Evolutionary conservation across 1,140 invertebrate genomes (phyloP), one percentile per base, ranked within the genome.

Genomic region (Gryon sp.): DNA sequence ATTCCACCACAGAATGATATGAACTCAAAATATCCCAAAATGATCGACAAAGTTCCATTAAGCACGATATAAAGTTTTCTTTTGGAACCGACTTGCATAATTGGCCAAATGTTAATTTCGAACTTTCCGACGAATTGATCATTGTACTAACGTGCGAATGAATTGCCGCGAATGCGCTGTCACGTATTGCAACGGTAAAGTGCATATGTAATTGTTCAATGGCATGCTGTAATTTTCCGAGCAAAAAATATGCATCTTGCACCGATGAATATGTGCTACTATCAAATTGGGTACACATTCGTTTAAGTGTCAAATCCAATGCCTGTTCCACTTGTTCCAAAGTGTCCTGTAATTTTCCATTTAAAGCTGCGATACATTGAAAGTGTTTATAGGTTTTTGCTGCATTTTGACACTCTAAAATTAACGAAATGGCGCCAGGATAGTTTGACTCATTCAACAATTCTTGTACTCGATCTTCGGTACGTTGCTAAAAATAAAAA

Each of bases 131-230:
- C 24, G 91, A n/a, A n/a, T n/a, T n/a, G n/a, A n/a, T n/a, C n/a
- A n/a, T n/a, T n/a, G n/a, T n/a, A n/a, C n/a, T n/a, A n/a, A n/a
- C 89, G 85, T 95, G 96, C 0, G 91, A 91, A 55, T 94, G 91
- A 0, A 97, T 90, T 4, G 95, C 92, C 20, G 91, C 92, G 34
- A 97, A 93, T 0, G 97, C 94, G 7, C 93, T 94, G 79, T 96
- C 97, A 78, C 98, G 97, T 45, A 99, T 95, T 0, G 96, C 95
- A 40, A 95, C 97, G 0, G 96, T 95, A 85, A 97, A 98, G 86
- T 99, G 97, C 92, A 99, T 98, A 68, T 96, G 93, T 19, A 98
- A 84, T 84, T 98, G 96, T 89, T 99, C 97, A 91, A 98, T 95
- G 0, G 97, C 95, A 2, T 93, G 94, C 86, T 98, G 92, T 0